phyloP scores from a whole-genome alignment of 2,113 vertebrate genomes.

The Eudyptes chrysolophus region DNA sequence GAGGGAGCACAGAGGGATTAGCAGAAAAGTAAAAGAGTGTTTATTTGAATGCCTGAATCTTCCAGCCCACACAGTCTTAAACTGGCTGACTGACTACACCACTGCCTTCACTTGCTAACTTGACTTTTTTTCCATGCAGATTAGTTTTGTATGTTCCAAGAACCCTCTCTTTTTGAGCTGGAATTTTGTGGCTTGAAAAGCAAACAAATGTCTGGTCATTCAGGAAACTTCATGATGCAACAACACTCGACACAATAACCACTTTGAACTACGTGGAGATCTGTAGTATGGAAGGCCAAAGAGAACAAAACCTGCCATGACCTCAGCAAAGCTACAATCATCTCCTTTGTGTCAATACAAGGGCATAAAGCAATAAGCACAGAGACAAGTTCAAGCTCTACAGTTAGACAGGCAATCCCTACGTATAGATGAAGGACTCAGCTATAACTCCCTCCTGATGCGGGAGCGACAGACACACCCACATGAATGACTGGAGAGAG shows the following conservation, averaged over 20 bases:
- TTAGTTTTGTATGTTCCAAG: neutral
- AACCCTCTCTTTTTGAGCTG: neutral
- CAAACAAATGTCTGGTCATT: neutral
- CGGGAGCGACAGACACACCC: conserved; percentile 24
- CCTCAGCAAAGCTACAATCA: neutral
- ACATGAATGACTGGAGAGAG: conserved; percentile 15
- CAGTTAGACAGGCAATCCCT: conserved; percentile 11
- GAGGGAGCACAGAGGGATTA: neutral
- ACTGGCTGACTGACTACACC: neutral
- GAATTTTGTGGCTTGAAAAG: conserved; percentile 1
- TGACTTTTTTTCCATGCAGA: neutral
- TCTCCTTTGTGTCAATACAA: neutral
- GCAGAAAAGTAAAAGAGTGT: conserved; percentile 15
- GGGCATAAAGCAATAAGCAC: neutral
- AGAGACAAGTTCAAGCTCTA: neutral
- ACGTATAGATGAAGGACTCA: neutral
- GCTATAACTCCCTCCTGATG: neutral
- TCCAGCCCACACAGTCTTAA: conserved; percentile 2
- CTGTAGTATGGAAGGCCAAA: neutral
- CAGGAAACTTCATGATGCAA: neutral
- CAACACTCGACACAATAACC: neutral
- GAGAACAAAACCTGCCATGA: neutral
- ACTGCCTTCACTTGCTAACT: neutral
- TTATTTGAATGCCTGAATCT: conserved; percentile 10
- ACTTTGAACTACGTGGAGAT: neutral